phyloP scores from a whole-genome alignment of 2,797 vertebrate species.

The Austrolebias charrua region DNA sequence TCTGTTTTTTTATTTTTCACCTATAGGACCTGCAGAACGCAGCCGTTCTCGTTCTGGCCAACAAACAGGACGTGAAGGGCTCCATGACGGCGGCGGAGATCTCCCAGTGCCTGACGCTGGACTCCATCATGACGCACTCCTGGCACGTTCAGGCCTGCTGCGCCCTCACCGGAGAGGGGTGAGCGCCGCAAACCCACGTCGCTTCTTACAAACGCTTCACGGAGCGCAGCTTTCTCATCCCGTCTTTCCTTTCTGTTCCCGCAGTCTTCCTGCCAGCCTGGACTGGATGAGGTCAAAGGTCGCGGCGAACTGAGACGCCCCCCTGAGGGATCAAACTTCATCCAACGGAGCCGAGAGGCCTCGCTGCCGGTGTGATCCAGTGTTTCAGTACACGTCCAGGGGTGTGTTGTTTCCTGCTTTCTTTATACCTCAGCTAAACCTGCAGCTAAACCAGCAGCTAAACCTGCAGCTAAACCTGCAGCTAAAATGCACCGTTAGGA shows the following conservation, averaged over 20 bases:
- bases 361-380: slow-evolving; percentile 16
- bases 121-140: slow-evolving; percentile 80
- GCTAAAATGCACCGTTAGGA: neutral
- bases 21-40: slow-evolving; percentile 82
- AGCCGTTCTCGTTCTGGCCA: slow-evolving; percentile 84
- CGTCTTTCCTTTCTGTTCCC: slow-evolving; percentile 1
- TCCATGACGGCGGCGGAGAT: slow-evolving; percentile 85
- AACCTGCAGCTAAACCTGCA: too few relatives aligned
- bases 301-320: slow-evolving; percentile 65
- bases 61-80: slow-evolving; percentile 87
- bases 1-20: neutral
- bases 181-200: slow-evolving; percentile 48
- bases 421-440: slow-evolving; percentile 14
- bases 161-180: slow-evolving; percentile 88
- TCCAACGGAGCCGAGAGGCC: slow-evolving; percentile 31
- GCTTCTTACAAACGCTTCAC: neutral
- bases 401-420: neutral
- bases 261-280: slow-evolving; percentile 85
- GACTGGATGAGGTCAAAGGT: slow-evolving; percentile 86
- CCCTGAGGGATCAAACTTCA: slow-evolving; percentile 21
- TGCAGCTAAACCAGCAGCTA: too few relatives aligned
- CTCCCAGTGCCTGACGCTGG: slow-evolving; percentile 82
- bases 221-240: neutral
- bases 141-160: slow-evolving; percentile 90
- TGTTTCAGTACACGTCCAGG: slow-evolving; percentile 17